Base-by-base conservation (phyloP, 2,113 vertebrate species). In the Typhlomys cinereus region DNA sequence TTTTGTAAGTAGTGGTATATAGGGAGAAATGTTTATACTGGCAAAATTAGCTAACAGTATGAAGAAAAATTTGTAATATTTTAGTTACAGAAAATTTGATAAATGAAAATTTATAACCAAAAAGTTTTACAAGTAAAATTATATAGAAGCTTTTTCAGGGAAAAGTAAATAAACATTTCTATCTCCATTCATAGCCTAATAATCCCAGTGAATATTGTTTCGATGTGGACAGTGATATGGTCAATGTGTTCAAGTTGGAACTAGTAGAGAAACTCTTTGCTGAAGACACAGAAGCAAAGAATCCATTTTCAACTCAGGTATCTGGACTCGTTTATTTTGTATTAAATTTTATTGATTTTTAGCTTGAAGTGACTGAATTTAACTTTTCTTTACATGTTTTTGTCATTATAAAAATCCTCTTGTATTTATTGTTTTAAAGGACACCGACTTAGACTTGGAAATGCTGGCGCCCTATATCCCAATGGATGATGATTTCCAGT, bases 401-500 rank as follows among this genome's bases (percentile, higher is more conserved):
- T 10, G 54, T 39, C 61, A 76, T 57, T 94, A 7, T 95, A 81
- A 94, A 93, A 86, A 88, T n/a, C n/a, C 4, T 83, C 46, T 48
- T 52, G 0, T 75, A 23, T 90, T 81, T 96, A 36, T 93, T 4
- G 0, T 86, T 90, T 92, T 97, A 41, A 83, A 98, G 98, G 98
- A 98, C 95, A 98, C 98, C 3, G 98, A 99, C 96, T 98, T 99
- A 96, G 99, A 99, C 91, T 97, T 99, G 97, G 99, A 99, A 96
- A 99, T 99, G 99, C 96, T 99, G 85, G 99, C 99, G 78, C 99
- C 99, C 23, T 99, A 99, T 94, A 99, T 99, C 97, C 98, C 99
- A 57, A 99, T 99, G 99, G 99, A 99, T 54, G 99, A 99, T 27
- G 99, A 99, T 96, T 99, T 99, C 98, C 99, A 99, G 98, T 98